Evolutionary conservation across 2,113 vertebrate genomes (phyloP).

Genomic region (Myotis davidii): DNA sequence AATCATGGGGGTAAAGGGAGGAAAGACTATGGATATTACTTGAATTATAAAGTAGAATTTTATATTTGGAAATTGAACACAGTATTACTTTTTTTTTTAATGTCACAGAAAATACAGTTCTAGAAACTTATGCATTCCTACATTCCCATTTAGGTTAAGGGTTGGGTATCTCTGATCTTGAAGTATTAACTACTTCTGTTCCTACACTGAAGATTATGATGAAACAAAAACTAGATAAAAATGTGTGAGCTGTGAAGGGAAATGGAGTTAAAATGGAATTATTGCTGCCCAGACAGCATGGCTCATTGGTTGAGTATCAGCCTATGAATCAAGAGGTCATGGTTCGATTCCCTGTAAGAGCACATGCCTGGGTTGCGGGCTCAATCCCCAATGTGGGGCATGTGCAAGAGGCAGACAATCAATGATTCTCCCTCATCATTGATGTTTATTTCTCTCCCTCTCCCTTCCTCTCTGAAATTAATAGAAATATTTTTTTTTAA

Average conservation of each 20-base stretch:
- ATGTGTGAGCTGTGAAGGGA: background rate
- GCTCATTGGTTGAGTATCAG: too few species aligned
- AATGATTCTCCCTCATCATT: too few species aligned
- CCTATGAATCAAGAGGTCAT: too few species aligned
- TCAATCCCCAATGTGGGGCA: too few species aligned
- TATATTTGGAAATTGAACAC: background rate
- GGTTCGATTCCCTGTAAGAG: too few species aligned
- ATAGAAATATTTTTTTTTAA: too few species aligned
- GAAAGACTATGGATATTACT: background rate
- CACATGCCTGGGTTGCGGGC: too few species aligned
- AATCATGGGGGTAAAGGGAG: fast-evolving
- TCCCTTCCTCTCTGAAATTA: too few species aligned
- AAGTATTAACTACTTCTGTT: background rate
- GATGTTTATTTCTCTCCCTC: too few species aligned
- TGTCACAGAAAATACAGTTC: background rate
- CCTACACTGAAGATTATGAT: background rate
- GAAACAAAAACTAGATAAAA: background rate
- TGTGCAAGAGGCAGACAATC: too few species aligned
- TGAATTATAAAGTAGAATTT: conserved; percentile 2
- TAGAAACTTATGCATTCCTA: background rate
- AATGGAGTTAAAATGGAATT: background rate
- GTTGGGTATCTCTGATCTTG: background rate
- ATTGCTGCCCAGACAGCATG: too few species aligned
- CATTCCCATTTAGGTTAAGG: background rate
- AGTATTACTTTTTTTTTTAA: background rate